phyloP scores from a whole-genome alignment of 2,797 vertebrate genomes.

The Halcyon smyrnensis region DNA sequence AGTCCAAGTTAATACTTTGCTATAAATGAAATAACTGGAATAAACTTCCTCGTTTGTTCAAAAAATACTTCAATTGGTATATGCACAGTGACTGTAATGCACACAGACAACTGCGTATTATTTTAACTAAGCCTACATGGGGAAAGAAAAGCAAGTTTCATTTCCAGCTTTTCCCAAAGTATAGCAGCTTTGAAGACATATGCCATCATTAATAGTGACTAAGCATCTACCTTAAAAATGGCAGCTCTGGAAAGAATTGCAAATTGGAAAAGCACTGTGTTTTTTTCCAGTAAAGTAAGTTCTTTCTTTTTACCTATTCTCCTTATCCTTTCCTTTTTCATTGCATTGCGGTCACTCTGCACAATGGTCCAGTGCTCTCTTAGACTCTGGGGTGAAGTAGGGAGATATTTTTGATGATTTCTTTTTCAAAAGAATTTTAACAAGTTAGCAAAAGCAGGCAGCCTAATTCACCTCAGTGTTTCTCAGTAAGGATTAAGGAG shows the following conservation, averaged over 20 bases:
- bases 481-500: constrained; percentile 27
- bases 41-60: not conserved
- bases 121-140: not conserved
- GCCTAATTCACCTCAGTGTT: not conserved
- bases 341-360: not conserved
- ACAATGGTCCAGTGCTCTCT: not conserved
- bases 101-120: not conserved
- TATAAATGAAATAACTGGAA: not conserved
- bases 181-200: not conserved
- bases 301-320: not conserved
- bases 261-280: not conserved
- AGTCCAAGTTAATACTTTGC: not conserved
- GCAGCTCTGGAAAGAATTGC: not conserved
- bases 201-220: not conserved
- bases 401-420: not conserved
- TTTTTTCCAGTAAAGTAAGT: not conserved
- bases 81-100: not conserved
- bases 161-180: not conserved
- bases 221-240: constrained; percentile 10
- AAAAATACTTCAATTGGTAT: not conserved
- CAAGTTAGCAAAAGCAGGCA: not conserved
- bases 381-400: not conserved
- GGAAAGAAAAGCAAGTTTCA: not conserved
- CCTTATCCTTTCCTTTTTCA: not conserved
- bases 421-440: not conserved